Evolutionary conservation across 2,113 vertebrate species (phyloP).

Genomic region (Ahaetulla prasina): DNA sequence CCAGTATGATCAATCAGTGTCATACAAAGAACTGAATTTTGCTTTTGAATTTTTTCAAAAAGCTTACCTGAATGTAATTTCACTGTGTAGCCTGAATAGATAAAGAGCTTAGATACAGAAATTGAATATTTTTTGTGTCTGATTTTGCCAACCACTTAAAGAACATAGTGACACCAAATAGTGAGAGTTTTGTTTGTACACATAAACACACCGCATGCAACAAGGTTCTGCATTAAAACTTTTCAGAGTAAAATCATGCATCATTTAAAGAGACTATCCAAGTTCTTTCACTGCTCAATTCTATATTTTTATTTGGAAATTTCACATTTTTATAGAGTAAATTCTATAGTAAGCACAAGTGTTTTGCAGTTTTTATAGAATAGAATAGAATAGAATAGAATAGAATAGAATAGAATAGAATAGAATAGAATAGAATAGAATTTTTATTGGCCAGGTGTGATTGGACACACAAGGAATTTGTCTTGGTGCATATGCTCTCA

Average conservation of each 20-base stretch:
- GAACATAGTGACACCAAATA: background rate
- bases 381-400: too few relatives aligned
- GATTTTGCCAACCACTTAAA: background rate
- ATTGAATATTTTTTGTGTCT: background rate
- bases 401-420: too few relatives aligned
- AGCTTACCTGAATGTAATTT: background rate
- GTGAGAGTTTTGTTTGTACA: background rate
- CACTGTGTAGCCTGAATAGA: background rate
- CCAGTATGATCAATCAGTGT: background rate
- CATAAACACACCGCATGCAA: background rate
- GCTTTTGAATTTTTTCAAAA: background rate
- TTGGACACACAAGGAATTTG: too few relatives aligned
- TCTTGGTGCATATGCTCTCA: too few relatives aligned
- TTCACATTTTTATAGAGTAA: background rate
- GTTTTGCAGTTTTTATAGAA: background rate
- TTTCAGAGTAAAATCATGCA: background rate
- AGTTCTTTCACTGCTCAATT: background rate
- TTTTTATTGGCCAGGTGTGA: too few relatives aligned
- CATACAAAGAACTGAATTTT: background rate
- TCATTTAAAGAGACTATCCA: background rate
- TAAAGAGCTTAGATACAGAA: background rate
- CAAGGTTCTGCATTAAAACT: background rate
- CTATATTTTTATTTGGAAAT: background rate
- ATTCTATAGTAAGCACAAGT: background rate
- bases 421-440: too few relatives aligned